A percentile compares a stretch with the other conserved stretches of the same genome.
phyloP scores from a whole-genome alignment of 2,888 invertebrate genomes.

The Megamerina dolium region DNA sequence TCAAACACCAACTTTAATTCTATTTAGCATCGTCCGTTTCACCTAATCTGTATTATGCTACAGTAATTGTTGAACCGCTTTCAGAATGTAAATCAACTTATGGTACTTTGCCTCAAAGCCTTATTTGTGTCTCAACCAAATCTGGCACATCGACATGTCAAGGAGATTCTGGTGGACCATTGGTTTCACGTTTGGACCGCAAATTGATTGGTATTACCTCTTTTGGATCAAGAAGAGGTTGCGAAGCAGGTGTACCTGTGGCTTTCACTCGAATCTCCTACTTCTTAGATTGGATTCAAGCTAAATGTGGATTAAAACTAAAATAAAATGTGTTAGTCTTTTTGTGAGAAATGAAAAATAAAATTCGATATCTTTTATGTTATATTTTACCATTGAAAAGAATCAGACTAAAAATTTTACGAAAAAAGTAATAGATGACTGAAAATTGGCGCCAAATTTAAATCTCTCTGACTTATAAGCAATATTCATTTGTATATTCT shows the following conservation, averaged over 20 bases:
- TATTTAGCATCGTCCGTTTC: conserved; percentile 3
- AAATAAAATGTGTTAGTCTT: no score
- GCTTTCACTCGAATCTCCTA: conserved; percentile 36
- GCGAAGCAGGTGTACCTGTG: conserved; percentile 33
- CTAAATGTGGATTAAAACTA: conserved; percentile 12
- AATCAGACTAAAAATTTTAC: no score
- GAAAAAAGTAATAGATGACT: no score
- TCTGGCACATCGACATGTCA: conserved; percentile 32
- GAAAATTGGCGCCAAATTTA: no score
- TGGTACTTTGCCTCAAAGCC: no score
- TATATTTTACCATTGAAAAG: no score
- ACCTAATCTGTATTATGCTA: conserved; percentile 17
- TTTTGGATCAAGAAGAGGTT: conserved; percentile 34
- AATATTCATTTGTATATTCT: no score
- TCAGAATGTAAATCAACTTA: no score
- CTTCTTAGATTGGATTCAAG: conserved; percentile 33
- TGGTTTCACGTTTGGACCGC: conserved; percentile 25
- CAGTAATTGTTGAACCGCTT: no score
- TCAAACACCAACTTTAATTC: neutral
- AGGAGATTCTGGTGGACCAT: conserved; percentile 44
- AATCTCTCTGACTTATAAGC: no score
- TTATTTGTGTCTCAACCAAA: conserved; percentile 28
- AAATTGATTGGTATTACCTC: conserved; percentile 38
- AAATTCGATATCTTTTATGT: no score
- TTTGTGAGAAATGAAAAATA: no score